Percentiles rank a stretch among this genome's conserved stretches.
These are phyloP conservation scores for Pogonomyrmex californicus DNA, from an alignment of 1,140 invertebrate species.

Conservation along the genomic window DNA sequence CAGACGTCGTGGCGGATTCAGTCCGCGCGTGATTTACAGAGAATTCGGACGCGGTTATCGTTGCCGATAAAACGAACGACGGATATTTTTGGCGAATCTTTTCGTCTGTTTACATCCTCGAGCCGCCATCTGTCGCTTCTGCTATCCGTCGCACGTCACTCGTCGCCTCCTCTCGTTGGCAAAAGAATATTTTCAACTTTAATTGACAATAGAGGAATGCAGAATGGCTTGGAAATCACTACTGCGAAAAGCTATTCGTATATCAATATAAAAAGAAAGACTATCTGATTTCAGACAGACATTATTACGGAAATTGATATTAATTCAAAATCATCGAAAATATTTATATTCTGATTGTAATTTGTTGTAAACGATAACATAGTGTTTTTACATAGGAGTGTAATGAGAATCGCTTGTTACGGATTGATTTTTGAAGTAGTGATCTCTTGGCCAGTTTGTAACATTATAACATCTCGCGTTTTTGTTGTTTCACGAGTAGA, in stretches of 20 bases:
- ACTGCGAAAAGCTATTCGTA: background rate
- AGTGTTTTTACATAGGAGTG: too few species aligned
- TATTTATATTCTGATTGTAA: background rate
- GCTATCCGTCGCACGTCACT: background rate
- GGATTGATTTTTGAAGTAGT: background rate
- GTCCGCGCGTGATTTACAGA: slow-evolving; percentile 45
- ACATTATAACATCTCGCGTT: background rate
- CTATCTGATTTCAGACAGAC: background rate
- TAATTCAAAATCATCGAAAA: background rate
- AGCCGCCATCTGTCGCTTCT: background rate
- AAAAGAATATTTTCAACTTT: background rate
- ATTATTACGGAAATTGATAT: background rate
- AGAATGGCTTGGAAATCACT: slow-evolving; percentile 6
- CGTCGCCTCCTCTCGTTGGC: background rate
- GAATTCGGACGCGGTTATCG: slow-evolving; percentile 36
- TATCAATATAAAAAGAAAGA: background rate
- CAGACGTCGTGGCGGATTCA: slow-evolving; percentile 22
- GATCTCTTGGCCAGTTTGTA: background rate
- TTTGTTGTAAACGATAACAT: background rate
- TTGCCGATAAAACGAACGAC: slow-evolving; percentile 45
- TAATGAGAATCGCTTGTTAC: too few species aligned
- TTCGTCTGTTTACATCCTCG: background rate
- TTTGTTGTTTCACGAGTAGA: slow-evolving; percentile 22
- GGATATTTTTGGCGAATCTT: slow-evolving; percentile 19
- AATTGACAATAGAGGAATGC: background rate